Conservation (phyloP, 2,888 invertebrate genomes). For the Strigamia transsilvanica region DNA sequence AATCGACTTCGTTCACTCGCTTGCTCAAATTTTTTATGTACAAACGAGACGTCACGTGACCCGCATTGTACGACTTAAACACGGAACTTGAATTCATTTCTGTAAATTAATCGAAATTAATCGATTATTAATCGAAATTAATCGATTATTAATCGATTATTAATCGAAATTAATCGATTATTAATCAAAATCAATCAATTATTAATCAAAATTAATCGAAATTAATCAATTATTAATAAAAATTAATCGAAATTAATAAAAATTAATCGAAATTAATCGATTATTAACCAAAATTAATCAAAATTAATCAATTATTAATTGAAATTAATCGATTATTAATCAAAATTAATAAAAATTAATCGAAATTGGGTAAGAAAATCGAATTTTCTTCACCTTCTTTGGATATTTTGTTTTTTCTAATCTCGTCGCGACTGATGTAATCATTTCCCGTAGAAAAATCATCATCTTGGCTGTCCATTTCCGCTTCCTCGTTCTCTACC, state of each 20-base stretch:
- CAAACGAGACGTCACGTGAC: constrained; percentile 81
- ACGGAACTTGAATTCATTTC: constrained; percentile 79
- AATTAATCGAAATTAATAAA: too few relatives aligned
- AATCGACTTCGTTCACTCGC: constrained; percentile 76
- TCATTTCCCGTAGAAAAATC: constrained; percentile 57
- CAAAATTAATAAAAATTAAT: constrained; percentile 42
- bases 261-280: too few relatives aligned
- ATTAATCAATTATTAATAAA: too few relatives aligned
- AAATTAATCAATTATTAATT: too few relatives aligned
- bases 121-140: too few relatives aligned
- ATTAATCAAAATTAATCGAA: too few relatives aligned
- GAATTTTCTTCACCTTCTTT: constrained; percentile 66
- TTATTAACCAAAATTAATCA: too few relatives aligned
- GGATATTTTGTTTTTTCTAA: constrained; percentile 75
- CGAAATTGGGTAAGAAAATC: not conserved
- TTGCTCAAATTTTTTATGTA: constrained; percentile 92
- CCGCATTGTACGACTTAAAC: constrained; percentile 85
- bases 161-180: too few relatives aligned
- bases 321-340: too few relatives aligned
- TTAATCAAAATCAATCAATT: too few relatives aligned
- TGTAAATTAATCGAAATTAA: constrained; percentile 14
- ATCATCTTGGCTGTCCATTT: constrained; percentile 51
- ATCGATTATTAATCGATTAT: too few relatives aligned
- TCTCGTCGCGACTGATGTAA: constrained; percentile 72
- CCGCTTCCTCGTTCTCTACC: not conserved